Conservation (phyloP, 2,888 invertebrate species). For the Tetragnatha montana region DNA sequence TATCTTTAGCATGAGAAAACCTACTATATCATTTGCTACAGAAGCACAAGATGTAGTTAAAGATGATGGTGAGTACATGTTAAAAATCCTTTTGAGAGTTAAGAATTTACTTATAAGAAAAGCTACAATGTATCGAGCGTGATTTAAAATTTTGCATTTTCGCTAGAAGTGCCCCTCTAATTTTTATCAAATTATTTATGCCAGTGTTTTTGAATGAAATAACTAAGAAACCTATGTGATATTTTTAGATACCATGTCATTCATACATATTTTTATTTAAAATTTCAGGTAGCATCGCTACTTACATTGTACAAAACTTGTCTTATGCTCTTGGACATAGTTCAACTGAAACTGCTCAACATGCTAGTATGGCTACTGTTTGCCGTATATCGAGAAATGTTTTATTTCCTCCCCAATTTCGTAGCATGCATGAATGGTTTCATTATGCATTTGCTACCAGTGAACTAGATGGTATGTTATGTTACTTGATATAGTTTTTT, state of each 20-base stretch:
- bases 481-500: not conserved
- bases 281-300: constrained; percentile 78
- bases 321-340: constrained; percentile 90
- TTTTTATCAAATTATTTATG: too few relatives aligned
- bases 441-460: constrained; percentile 95
- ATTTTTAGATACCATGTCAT: not conserved
- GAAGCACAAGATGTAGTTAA: constrained; percentile 86
- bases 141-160: not conserved
- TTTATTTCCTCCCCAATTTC: constrained; percentile 96
- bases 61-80: constrained; percentile 67
- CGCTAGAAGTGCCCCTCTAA: too few relatives aligned
- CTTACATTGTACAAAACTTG: constrained; percentile 89
- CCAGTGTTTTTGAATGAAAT: too few relatives aligned
- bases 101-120: not conserved
- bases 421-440: constrained; percentile 96
- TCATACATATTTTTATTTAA: not conserved
- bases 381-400: constrained; percentile 93
- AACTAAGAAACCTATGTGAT: too few relatives aligned
- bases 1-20: constrained; percentile 93
- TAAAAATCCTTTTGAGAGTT: not conserved
- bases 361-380: constrained; percentile 95
- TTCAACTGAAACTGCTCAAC: constrained; percentile 79
- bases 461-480: constrained; percentile 89
- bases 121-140: not conserved
- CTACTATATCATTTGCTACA: constrained; percentile 92